Conservation (phyloP, 2,797 vertebrate species). For the Artibeus jamaicensis region DNA sequence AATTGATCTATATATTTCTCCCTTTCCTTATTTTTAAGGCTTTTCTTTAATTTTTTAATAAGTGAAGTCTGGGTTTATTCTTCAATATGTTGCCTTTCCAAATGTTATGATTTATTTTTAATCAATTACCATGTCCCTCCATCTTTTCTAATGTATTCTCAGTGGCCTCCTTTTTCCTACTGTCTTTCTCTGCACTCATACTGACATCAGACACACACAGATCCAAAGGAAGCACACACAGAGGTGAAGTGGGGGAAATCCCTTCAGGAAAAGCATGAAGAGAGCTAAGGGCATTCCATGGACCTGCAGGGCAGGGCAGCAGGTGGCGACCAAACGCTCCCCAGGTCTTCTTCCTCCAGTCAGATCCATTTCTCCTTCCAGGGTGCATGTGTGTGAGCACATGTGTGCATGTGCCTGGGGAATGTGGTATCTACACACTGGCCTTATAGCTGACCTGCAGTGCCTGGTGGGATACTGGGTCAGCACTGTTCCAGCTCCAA, state of each 20-base stretch:
- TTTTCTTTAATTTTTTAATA: constrained; percentile 22
- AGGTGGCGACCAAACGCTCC: not conserved
- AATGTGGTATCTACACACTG: not conserved
- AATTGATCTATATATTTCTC: not conserved
- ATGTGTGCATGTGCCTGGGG: not conserved
- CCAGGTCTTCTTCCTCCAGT: not conserved
- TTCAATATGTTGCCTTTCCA: not conserved
- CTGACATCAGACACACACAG: not conserved
- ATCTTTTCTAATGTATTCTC: not conserved
- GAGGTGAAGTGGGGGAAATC: not conserved
- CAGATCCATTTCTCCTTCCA: not conserved
- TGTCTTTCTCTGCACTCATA: not conserved
- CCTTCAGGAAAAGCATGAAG: not conserved
- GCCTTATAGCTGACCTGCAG: not conserved
- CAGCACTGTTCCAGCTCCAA: not conserved
- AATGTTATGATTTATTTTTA: not conserved
- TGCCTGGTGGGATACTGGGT: not conserved
- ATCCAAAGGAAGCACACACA: not conserved
- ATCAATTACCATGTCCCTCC: not conserved
- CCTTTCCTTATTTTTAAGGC: not conserved
- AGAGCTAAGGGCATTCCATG: not conserved
- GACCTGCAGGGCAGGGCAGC: not conserved
- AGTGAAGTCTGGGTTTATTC: not conserved
- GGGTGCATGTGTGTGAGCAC: not conserved
- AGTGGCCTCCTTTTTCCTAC: not conserved